Evolutionary conservation across 2,113 vertebrate genomes (phyloP), one percentile per base, ranked within the genome.

Genomic region (Polypterus bichir): DNA sequence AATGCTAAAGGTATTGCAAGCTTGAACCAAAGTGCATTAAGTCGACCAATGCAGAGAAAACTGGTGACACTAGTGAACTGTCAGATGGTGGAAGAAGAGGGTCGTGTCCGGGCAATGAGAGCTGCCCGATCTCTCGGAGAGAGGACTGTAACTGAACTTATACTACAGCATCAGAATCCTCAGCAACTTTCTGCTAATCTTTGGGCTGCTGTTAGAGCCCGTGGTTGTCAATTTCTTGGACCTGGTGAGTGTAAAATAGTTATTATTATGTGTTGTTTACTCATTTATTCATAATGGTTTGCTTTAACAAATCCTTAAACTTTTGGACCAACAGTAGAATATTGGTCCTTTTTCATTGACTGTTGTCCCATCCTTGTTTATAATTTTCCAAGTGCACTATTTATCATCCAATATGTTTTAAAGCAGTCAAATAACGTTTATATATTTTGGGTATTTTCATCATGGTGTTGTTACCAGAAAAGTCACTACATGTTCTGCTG

Each of bases 21-120:
- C 66, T 77, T 89, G 76, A 92, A 89, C 71, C 88, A 89, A 61
- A 91, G 92, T 62, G 85, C 87, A 9, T 91, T 97, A 75, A 97
- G 93, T 75, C 88, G 94, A 64, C 94, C 93, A 10, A 97, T 97
- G 94, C 94, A 97, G 76, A 89, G 94, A 77, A 97, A 97, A 79
- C 83, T 97, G 71, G 92, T 97, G 77, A 97, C 91, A 0, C 74
- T 97, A 73, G 93, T 97, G 70, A 96, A 95, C 71, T 97, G 94
- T 76, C 94, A 97, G 71, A 85, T 97, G 78, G 92, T 97, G 66
- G 94, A 97, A 69, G 92, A 95, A 70, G 93, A 97, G 77, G 94
- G 94, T 45, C 92, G 93, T 3, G 81, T 96, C 55, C 81, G 92
- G 68, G 93, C 90, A 3, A 88, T 96, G 76, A 78, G 93, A 49